Conservation (phyloP, 2,113 vertebrate species). For the Centropus unirufus region DNA sequence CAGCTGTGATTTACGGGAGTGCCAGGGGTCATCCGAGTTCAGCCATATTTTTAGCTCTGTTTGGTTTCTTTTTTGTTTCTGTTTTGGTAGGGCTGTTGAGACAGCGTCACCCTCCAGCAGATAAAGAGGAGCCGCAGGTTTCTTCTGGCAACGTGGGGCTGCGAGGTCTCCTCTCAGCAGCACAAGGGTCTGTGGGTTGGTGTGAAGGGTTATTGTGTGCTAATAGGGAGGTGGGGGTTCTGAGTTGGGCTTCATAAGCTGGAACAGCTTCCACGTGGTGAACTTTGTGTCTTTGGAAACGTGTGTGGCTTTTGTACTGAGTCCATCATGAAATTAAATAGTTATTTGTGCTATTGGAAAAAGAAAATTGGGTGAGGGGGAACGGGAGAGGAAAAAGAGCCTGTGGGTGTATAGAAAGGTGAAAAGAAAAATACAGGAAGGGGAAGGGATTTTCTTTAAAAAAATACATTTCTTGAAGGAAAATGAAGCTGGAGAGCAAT, state of each 20-base stretch:
- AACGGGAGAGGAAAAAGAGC: not conserved
- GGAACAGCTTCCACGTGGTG: not conserved
- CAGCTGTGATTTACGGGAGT: constrained; percentile 36
- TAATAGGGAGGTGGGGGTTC: not conserved
- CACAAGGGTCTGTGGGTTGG: not conserved
- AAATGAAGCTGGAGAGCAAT: not conserved
- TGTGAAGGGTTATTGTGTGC: not conserved
- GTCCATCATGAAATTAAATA: not conserved
- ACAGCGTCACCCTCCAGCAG: not conserved
- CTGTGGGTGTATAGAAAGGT: not conserved
- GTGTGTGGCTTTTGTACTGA: not conserved
- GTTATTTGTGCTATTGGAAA: not conserved
- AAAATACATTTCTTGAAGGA: not conserved
- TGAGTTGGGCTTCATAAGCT: not conserved
- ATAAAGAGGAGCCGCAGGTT: not conserved
- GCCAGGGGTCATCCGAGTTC: constrained; percentile 48
- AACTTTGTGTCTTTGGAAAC: constrained; percentile 8
- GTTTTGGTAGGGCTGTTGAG: constrained; percentile 10
- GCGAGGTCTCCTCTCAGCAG: not conserved
- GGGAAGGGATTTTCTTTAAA: not conserved
- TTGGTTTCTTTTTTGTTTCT: not conserved
- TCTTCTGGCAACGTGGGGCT: not conserved
- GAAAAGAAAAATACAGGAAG: not conserved
- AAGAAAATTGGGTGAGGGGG: not conserved
- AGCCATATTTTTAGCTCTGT: constrained; percentile 57